phyloP scores from a whole-genome alignment of 2,888 invertebrate species.

The Caenorhabditis sp. region DNA sequence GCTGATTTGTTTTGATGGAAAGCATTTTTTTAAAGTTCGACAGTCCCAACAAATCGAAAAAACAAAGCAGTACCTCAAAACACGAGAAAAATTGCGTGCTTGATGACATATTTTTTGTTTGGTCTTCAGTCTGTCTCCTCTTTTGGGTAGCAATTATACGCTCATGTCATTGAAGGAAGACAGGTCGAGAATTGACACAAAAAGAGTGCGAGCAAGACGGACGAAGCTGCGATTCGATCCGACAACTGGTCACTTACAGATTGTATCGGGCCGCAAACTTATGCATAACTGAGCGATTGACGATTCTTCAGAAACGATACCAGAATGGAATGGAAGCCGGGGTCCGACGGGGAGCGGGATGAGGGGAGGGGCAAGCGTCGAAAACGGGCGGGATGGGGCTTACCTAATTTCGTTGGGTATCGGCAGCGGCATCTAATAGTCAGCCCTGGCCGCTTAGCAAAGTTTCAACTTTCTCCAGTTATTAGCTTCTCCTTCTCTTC shows the following conservation, averaged over 20 bases:
- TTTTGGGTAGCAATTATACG: constrained; percentile 37
- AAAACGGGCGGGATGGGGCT: constrained; percentile 20
- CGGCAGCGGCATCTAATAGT: constrained; percentile 1
- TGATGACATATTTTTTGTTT: not conserved
- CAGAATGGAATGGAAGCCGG: not conserved
- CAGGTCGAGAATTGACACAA: constrained; percentile 29
- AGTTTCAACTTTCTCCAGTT: constrained; percentile 46
- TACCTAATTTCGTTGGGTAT: constrained; percentile 17
- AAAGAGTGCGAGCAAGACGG: not conserved
- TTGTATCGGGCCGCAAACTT: constrained; percentile 10
- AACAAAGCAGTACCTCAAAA: constrained; percentile 20
- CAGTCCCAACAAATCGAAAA: not conserved
- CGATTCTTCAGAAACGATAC: constrained; percentile 1
- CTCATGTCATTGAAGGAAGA: constrained; percentile 26
- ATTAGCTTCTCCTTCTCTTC: constrained; percentile 24
- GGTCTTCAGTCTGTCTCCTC: constrained; percentile 31
- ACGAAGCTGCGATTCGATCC: constrained; percentile 12
- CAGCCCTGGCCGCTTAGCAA: constrained; percentile 2
- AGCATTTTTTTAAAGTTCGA: constrained; percentile 3
- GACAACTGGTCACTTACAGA: constrained; percentile 35
- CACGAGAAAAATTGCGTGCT: constrained; percentile 3
- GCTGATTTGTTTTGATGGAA: constrained; percentile 12
- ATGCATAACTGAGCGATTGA: constrained; percentile 24
- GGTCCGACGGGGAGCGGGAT: not conserved
- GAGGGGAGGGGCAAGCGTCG: constrained; percentile 9